Evolutionary conservation across 64 coral and sea anemone genomes (phyloP).

Genomic region (Acropora tenuis): DNA sequence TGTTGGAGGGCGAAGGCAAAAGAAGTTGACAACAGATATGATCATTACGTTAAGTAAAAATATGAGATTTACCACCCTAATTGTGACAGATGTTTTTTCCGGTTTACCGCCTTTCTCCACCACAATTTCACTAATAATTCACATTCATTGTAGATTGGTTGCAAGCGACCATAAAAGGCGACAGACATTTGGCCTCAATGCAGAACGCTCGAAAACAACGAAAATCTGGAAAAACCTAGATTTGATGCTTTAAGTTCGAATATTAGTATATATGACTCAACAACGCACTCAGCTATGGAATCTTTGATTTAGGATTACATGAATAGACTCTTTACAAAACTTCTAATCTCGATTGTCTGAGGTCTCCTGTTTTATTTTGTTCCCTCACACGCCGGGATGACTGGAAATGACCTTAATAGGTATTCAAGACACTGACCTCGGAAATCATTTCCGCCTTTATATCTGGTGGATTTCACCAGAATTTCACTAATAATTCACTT

Average conservation of each 20-base stretch:
- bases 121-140: neutral
- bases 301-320: neutral
- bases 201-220: neutral
- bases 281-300: neutral
- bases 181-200: neutral
- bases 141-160: neutral
- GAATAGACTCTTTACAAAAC: neutral
- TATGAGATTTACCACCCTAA: neutral
- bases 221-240: neutral
- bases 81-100: neutral
- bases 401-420: neutral
- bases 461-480: no score
- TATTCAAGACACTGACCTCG: neutral
- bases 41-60: neutral
- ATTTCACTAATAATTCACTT: no score
- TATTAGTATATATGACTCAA: neutral
- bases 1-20: neutral
- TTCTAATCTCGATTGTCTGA: neutral
- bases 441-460: neutral
- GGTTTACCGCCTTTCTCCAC: neutral
- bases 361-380: neutral
- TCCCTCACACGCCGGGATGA: neutral
- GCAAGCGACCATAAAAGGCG: neutral
- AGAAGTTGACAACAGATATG: neutral
- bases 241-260: neutral